These are phyloP conservation scores for Eutrigla gurnardus DNA, from an alignment of 2,797 vertebrate genomes.

Conservation along the genomic window DNA sequence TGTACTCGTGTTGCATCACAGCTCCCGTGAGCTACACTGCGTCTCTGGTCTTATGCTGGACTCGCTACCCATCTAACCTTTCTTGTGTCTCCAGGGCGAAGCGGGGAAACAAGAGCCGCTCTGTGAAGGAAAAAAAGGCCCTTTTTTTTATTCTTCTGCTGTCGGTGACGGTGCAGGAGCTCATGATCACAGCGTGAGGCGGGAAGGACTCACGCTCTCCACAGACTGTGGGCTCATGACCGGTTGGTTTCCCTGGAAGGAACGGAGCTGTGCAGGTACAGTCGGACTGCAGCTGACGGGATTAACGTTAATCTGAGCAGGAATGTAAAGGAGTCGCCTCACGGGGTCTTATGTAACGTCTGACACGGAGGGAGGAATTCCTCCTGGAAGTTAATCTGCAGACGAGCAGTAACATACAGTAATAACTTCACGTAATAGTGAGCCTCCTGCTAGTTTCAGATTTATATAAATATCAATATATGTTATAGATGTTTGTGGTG, in stretches of 20 bases:
- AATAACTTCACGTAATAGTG: too few species aligned
- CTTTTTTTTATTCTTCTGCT: conserved; percentile 11
- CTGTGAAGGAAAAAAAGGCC: conserved; percentile 58
- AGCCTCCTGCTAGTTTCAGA: too few species aligned
- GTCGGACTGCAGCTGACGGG: neutral
- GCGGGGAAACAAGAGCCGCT: conserved; percentile 73
- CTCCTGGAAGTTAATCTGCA: neutral
- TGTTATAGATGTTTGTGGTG: too few species aligned
- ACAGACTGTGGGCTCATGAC: conserved; percentile 13
- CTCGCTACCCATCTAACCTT: conserved; percentile 73
- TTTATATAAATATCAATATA: too few species aligned
- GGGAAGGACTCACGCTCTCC: conserved; percentile 40
- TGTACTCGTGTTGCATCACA: neutral
- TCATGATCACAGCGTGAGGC: conserved; percentile 82
- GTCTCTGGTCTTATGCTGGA: conserved; percentile 66
- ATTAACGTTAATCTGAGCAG: conserved; percentile 54
- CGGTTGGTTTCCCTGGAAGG: neutral
- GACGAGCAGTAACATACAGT: too few species aligned
- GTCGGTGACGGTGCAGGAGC: conserved; percentile 61
- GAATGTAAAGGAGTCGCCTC: conserved; percentile 50
- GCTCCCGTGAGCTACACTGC: conserved; percentile 33
- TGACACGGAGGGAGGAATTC: conserved; percentile 17
- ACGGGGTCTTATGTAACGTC: conserved; percentile 22
- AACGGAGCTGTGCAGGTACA: conserved; percentile 13
- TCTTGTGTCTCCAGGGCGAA: conserved; percentile 70